Evolutionary conservation across 2,888 invertebrate species (phyloP), one percentile per base, ranked within the genome.

Genomic region (Dioctria linearis): DNA sequence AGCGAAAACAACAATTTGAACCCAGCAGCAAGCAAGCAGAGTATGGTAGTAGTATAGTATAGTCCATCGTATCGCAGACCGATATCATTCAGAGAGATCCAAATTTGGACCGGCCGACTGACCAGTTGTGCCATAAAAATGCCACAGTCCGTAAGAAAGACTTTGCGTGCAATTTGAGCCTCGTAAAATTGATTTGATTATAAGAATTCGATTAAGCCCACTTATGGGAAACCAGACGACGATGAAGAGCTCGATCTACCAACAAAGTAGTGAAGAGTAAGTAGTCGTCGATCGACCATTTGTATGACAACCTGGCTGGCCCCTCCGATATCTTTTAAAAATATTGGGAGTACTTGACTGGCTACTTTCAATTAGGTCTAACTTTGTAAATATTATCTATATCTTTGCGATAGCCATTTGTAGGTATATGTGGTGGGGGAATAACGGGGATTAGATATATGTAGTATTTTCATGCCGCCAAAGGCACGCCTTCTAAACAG

Each of bases 401-500:
- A 42, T 40, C 43, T 25, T 5, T 59, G 9, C 13, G 57, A 75
- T 75, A 59, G 40, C 59, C 51, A 75, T 59, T 75, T n/a, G n/a
- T n/a, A n/a, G n/a, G 73, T 59, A 40, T 40, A 46, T 40, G 63
- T 25, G 51, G 76, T 76, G 76, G 76, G 76, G 76, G 63, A 76
- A 76, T 76, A 76, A 76, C 63, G 61, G 76, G 76, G 63, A 76
- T 76, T 76, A 76, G 63, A 76, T 43, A 49, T 63, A 25, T 25
- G 25, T 25, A 40, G 25, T 25, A 40, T n/a, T 46, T 46, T 76
- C 49, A 63, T 37, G 11, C 76, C 37, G 8, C 59, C 13, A 39
- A 63, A 63, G 49, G 43, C 76, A 76, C 76, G 76, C 76, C 76
- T 76, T 76, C 76, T 63, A 63, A n/a, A 46, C 76, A 76, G 61